A percentile compares a stretch with the other conserved stretches of the same genome.
Conservation (phyloP, 2,888 invertebrate genomes). For the Pherbina coryleti region DNA sequence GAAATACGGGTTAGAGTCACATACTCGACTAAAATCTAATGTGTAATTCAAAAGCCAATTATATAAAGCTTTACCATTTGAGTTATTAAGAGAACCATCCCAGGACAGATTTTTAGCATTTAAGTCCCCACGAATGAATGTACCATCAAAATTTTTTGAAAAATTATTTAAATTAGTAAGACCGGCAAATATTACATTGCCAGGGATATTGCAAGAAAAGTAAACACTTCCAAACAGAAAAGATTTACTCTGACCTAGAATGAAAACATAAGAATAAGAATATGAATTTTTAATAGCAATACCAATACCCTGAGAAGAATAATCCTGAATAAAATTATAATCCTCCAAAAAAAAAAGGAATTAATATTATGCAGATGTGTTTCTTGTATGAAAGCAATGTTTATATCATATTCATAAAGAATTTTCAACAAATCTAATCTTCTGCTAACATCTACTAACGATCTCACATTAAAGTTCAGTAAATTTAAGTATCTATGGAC, state of each 20-base stretch:
- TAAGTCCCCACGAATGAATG: neutral
- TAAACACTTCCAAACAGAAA: neutral
- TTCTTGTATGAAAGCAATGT: slow-evolving; percentile 31
- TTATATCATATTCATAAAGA: neutral
- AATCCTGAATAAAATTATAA: neutral
- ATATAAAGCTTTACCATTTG: neutral
- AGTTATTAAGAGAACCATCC: neutral
- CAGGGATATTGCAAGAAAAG: neutral
- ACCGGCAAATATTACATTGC: too few relatives aligned
- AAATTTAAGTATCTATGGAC: slow-evolving; percentile 10
- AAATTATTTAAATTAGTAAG: too few relatives aligned
- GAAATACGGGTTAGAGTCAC: neutral
- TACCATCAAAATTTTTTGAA: too few relatives aligned
- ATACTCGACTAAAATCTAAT: neutral
- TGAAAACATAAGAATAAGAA: neutral
- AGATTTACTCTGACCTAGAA: neutral
- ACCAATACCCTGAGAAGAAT: neutral
- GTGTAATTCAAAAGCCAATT: neutral
- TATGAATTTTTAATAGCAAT: neutral
- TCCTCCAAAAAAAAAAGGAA: slow-evolving; percentile 2
- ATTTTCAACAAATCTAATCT: slow-evolving; percentile 7
- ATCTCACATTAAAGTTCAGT: slow-evolving; percentile 28
- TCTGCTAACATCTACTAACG: slow-evolving; percentile 7
- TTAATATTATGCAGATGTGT: slow-evolving; percentile 1
- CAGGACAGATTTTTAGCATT: neutral